Base-by-base conservation (phyloP, 2,113 vertebrate genomes). In the Rousettus leschenaultii region DNA sequence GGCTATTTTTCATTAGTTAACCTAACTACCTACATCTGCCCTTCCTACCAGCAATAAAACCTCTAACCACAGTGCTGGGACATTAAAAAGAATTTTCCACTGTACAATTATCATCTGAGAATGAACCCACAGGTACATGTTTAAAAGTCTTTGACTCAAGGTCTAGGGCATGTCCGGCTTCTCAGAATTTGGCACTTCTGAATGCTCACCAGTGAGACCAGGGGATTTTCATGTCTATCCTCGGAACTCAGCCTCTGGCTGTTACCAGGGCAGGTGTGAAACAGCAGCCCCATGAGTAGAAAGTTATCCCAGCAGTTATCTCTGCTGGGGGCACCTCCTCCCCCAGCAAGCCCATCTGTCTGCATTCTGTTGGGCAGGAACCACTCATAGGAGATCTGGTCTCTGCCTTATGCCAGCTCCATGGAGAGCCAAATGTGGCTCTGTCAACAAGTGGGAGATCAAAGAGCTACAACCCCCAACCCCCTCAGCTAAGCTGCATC, bases 381-480 rank as follows among this genome's bases (percentile, higher is more conserved):
- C 59, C 7, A 5, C 74, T 94, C 68, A 38, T 43, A 91, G 63
- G 61, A 82, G 21, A 68, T 91, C 38, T 1, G 22, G 53, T 48
- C 55, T 92, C 68, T 63, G 38, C 89, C 89, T 63, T 51, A 43
- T 83, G 89, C 85, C 95, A 90, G 65, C 71, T 48, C 48, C 14
- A 71, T 53, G 48, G 65, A 87, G 55, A 96, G 48, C 84, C 95
- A 92, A 95, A 95, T 59, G 40, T 75, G 73, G 57, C 89, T 94
- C 83, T 95, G 93, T 96, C 89, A 94, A 57, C 92, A 88, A 90
- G 63, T 61, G 66, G 70, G 63, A 91, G 94, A 97, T 95, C 89
- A 97, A 97, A 94, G 89, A 35, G 19, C 73, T 16, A 7, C 74
- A 24, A 24, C 5, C 30, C 35, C 26, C 38, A 21, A 1, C 28